These are phyloP conservation scores for Nycticryphes semicollaris DNA, from an alignment of 2,113 vertebrate species.

Conservation along the genomic window DNA sequence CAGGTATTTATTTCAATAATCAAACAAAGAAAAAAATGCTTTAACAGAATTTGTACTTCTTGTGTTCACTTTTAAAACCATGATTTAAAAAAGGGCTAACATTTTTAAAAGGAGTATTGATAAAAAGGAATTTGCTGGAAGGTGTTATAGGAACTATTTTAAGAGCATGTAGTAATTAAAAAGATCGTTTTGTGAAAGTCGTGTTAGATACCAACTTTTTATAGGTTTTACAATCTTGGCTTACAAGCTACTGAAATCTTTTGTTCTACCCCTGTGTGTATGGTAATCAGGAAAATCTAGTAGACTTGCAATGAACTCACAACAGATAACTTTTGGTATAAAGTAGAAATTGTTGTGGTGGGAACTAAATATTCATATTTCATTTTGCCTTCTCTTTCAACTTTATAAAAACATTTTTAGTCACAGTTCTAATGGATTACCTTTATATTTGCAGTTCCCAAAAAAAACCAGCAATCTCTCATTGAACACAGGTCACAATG, in stretches of 20 bases:
- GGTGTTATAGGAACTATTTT: not conserved
- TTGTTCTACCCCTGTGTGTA: not conserved
- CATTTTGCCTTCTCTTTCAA: not conserved
- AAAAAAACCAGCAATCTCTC: not conserved
- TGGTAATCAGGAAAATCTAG: not conserved
- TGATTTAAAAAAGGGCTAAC: not conserved
- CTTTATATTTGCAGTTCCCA: not conserved
- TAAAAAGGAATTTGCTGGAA: not conserved
- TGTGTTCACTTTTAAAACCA: not conserved
- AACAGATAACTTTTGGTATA: not conserved
- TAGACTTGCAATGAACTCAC: not conserved
- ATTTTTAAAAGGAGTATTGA: not conserved
- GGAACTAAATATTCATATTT: not conserved
- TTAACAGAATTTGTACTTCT: not conserved
- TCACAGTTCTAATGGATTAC: not conserved
- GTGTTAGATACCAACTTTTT: not conserved
- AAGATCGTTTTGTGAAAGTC: not conserved
- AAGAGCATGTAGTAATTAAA: not conserved
- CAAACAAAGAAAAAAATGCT: not conserved
- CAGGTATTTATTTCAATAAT: not conserved
- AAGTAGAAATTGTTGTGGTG: not conserved
- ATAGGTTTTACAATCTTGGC: not conserved
- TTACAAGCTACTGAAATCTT: not conserved
- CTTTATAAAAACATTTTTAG: not conserved
- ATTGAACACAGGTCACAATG: not conserved